Base-by-base conservation (phyloP, 2,797 vertebrate species). In the Microctenopoma lineatum region DNA sequence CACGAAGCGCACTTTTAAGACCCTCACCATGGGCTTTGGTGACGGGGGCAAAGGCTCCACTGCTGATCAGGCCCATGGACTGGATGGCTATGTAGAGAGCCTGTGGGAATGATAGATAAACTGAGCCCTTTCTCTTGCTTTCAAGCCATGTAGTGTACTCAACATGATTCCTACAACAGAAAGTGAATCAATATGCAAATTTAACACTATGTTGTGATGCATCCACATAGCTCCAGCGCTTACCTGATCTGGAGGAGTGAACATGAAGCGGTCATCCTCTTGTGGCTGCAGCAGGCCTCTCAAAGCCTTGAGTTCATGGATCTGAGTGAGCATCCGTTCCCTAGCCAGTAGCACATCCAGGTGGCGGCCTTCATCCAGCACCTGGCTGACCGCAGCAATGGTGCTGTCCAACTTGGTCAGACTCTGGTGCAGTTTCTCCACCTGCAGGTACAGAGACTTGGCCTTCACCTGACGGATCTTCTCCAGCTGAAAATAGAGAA, bases 381-480 rank as follows among this genome's bases (percentile, higher is more conserved):
- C 97, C 92, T 99, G 97, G 81, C 97, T 96, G 15, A 98, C 97
- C 0, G 96, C 96, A 11, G 96, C 96, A 3, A 99, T 97, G 68
- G 98, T 98, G 92, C 95, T 98, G 83, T 99, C 98, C 61, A 99
- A 80, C 86, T 98, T 98, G 83, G 94, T 97, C 9, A 99, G 94
- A 90, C 96, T 97, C 89, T 98, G 98, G 68, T 98, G 96, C 52
- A 99, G 93, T 81, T 98, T 98, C 78, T 99, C 98, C 67, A 99
- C 97, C 90, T 99, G 98, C 85, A 99, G 93, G 90, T 99, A 99
- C 47, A 99, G 93, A 4, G 98, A 98, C 92, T 99, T 99, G 70
- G 97, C 97, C 90, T 99, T 99, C 86, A 99, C 94, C 89, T 99
- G 97, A 50, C 97, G 96, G 84, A 99, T 99, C 93, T 99, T 99